These are phyloP conservation scores for Phasia obesa DNA, from an alignment of 2,888 invertebrate species.

Conservation along the genomic window DNA sequence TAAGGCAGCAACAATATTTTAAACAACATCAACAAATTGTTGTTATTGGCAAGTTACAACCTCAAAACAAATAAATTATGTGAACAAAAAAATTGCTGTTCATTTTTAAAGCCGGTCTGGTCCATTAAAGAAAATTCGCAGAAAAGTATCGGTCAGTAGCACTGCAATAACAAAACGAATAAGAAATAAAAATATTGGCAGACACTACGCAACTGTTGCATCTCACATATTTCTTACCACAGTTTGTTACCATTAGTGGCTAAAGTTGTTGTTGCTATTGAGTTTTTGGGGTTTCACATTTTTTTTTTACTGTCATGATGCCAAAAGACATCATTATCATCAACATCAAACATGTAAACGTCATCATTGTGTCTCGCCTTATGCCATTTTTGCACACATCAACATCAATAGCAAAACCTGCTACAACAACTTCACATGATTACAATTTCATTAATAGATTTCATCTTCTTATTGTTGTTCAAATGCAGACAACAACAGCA, in stretches of 20 bases:
- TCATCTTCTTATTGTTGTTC: constrained; percentile 61
- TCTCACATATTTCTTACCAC: constrained; percentile 22
- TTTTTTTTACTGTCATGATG: constrained; percentile 46
- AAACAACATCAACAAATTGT: constrained; percentile 29
- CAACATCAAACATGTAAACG: constrained; percentile 2
- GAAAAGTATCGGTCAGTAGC: constrained; percentile 65
- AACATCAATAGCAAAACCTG: constrained; percentile 9
- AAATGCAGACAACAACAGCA: constrained; percentile 35
- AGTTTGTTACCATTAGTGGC: too few species aligned
- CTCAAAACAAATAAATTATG: constrained; percentile 10
- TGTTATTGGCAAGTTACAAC: constrained; percentile 37
- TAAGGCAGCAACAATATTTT: constrained; percentile 7
- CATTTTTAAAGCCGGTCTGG: constrained; percentile 43
- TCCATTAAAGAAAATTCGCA: constrained; percentile 5
- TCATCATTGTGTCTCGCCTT: constrained; percentile 33
- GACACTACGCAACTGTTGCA: constrained; percentile 53
- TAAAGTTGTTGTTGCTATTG: constrained; percentile 30
- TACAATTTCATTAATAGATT: constrained; percentile 62
- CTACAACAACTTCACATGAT: constrained; percentile 23
- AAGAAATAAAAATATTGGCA: constrained; percentile 40
- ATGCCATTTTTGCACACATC: constrained; percentile 1
- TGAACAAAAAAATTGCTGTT: neutral
- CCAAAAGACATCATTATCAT: constrained; percentile 49
- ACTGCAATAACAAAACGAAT: constrained; percentile 25
- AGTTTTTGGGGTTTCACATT: constrained; percentile 53